Evolutionary conservation across 1,140 invertebrate genomes (phyloP), one percentile per base, ranked within the genome.

Genomic region (Antheraea mylitta): DNA sequence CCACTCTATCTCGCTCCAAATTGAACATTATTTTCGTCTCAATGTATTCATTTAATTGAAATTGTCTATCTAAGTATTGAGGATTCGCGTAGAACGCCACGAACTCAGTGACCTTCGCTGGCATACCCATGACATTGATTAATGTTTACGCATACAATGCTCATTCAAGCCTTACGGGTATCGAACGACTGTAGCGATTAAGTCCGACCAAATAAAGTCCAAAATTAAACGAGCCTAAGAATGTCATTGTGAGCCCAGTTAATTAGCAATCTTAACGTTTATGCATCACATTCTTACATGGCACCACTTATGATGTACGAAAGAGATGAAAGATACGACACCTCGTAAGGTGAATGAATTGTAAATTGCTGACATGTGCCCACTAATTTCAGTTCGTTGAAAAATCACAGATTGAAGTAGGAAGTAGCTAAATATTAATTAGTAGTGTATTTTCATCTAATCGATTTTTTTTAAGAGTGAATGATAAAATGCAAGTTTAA

Each of bases 121-220:
- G 73, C 72, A 73, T 81, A 89, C 75, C 78, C 78, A 80, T 86
- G 85, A 81, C 85, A 90, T 89, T 87, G 86, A 89, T 88, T 88
- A 83, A 88, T 88, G 81, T 86, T 86, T 87, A 86, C 80, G 81
- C 83, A 88, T 86, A 88, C 83, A 90, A 89, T 86, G 83, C 75
- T 69, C 81, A 85, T 89, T 86, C 79, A 82, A 68, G 67, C 71
- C 67, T 64, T 67, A 62, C 59, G 48, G 58, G 58, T 67, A 45
- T 64, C 64, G 66, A 58, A 42, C 71, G 66, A 84, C 74, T 80
- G 67, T 75, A 73, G 73, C 67, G 65, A 66, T 77, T 79, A 81
- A 53, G 7, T 0, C 13, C 11, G 37, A 48, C 8, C 65, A 22
- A 69, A 79, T 85, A 88, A 58, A 73, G 85, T 79, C 73, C 66